phyloP scores from a whole-genome alignment of 2,797 vertebrate species.

The Centropyge bicolor region DNA sequence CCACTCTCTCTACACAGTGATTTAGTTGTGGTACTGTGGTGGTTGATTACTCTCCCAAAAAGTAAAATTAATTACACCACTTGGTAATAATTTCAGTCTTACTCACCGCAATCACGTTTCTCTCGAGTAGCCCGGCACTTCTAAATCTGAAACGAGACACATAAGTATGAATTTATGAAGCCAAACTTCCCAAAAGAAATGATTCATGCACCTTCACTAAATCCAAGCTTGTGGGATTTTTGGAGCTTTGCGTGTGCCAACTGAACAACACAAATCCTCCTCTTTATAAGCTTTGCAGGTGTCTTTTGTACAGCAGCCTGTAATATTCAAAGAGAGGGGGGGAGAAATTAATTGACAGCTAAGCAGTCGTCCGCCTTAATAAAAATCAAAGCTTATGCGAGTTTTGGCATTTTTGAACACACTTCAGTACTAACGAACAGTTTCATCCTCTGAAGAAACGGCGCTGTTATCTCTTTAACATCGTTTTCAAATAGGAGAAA shows the following conservation, averaged over 20 bases:
- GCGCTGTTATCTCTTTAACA: slow-evolving; percentile 22
- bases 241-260: slow-evolving; percentile 18
- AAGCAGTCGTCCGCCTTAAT: slow-evolving; percentile 28
- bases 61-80: slow-evolving; percentile 4
- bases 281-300: slow-evolving; percentile 47
- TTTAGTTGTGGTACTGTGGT: not conserved
- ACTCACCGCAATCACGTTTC: slow-evolving; percentile 2
- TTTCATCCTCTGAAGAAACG: slow-evolving; percentile 26
- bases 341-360: slow-evolving; percentile 42
- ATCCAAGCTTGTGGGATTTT: slow-evolving; percentile 16
- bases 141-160: slow-evolving; percentile 10
- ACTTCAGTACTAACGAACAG: not conserved
- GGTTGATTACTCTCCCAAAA: slow-evolving; percentile 1
- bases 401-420: slow-evolving; percentile 40
- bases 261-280: slow-evolving; percentile 33
- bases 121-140: not conserved
- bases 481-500: slow-evolving; percentile 19
- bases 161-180: slow-evolving; percentile 1
- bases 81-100: slow-evolving; percentile 12
- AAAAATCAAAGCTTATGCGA: slow-evolving; percentile 43
- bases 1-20: not conserved
- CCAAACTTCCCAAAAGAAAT: slow-evolving; percentile 11
- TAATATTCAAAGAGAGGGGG: slow-evolving; percentile 40
- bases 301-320: slow-evolving; percentile 46
- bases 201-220: slow-evolving; percentile 12